These are phyloP conservation scores for Sphaeramia orbicularis DNA, from an alignment of 2,797 vertebrate species.

Conservation along the genomic window DNA sequence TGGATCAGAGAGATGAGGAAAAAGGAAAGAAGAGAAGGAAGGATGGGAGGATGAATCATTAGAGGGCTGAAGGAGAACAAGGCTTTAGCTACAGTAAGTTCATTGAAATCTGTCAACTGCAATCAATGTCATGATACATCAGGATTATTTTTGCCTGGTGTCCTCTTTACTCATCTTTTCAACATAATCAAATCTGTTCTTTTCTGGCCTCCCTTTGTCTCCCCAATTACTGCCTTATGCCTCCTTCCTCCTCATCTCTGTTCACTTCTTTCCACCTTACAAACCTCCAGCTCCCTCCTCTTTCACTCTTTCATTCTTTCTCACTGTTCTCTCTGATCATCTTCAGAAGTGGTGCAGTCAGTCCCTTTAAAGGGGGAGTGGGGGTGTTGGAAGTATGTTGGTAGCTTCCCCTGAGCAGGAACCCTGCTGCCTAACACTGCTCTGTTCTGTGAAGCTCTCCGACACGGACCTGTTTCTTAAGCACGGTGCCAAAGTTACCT, in stretches of 20 bases:
- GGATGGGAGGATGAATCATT: conserved; percentile 27
- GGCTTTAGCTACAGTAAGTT: conserved; percentile 48
- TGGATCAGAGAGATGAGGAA: conserved; percentile 45
- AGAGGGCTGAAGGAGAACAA: conserved; percentile 38
- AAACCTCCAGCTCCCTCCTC: conserved; percentile 15
- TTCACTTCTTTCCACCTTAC: conserved; percentile 6
- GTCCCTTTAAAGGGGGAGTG: conserved; percentile 51
- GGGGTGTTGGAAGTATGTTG: conserved; percentile 38
- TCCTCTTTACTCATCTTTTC: conserved; percentile 20
- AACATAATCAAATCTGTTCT: conserved; percentile 8
- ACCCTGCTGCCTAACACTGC: conserved; percentile 42
- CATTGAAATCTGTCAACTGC: conserved; percentile 46
- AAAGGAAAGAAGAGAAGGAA: conserved; percentile 31
- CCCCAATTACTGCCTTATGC: conserved; percentile 20
- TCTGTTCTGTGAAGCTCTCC: conserved; percentile 23
- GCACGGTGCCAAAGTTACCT: not conserved
- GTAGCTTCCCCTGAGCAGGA: conserved; percentile 45
- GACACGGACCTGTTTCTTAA: conserved; percentile 27
- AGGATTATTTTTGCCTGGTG: conserved; percentile 25
- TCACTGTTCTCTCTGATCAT: conserved; percentile 54
- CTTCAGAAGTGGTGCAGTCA: conserved; percentile 48
- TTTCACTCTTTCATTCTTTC: conserved; percentile 21
- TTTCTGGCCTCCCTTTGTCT: conserved; percentile 27
- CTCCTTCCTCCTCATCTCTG: conserved; percentile 11
- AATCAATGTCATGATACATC: conserved; percentile 47